Evolutionary conservation across 2,888 invertebrate genomes (phyloP), one percentile per base, ranked within the genome.

Genomic region (Morpho helenor): DNA sequence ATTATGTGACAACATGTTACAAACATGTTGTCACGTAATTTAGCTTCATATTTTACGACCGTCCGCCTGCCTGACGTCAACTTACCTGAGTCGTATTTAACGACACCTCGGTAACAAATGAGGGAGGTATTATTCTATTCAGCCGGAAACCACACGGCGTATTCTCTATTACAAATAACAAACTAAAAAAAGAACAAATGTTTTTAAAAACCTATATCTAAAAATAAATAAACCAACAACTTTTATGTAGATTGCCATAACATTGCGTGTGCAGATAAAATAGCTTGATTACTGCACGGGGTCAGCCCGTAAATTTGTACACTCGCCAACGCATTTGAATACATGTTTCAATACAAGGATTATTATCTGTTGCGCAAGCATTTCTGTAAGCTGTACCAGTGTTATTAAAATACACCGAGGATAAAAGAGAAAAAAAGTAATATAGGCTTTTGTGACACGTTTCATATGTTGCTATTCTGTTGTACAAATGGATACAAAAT

Each of bases 401-500:
- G 49, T 57, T 54, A 50, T 55, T 52, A 48, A 56, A 56, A 59
- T 48, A 52, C 50, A 59, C 43, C 39, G 42, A 8, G 45, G 23
- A 51, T 59, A 51, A 54, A 55, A 42, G 46, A 46, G 50, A 47
- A 51, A 31, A 31, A 31, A 51, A 59, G 52, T 49, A 45, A 53
- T 49, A 53, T 57, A 41, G 47, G 54, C 16, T 52, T 54, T 53
- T 59, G 55, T 55, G 54, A 55, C 50, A 59, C 46, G 54, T 55
- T 51, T 54, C 50, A 59, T 54, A 16, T 51, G 51, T 43, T 51
- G 55, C 56, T 48, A 55, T 54, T 61, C 49, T 55, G 52, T 49
- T 49, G 40, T 48, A 56, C 48, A 56, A 58, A 54, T 52, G 40
- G 46, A 10, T 52, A 46, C 46, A 56, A 56, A 39, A 44, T 55